Base-by-base conservation (phyloP, 2,113 vertebrate genomes). In the Neotoma lepida region DNA sequence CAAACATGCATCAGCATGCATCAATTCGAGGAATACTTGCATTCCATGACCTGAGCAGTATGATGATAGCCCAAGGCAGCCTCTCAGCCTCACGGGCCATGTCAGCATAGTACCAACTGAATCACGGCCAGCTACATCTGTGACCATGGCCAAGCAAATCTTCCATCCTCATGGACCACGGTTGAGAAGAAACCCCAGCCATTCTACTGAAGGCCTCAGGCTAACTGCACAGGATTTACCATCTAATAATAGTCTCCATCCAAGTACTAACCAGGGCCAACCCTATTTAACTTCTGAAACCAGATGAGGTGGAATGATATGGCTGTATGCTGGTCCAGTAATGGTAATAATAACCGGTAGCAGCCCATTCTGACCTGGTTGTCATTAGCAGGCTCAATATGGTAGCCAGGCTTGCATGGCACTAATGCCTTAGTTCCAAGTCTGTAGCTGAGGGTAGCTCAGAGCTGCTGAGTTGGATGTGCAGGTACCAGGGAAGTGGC, bases 1-100 rank as follows among this genome's bases (percentile, higher is more conserved):
- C 0, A 3, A 28, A 2, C 4, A 8, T n/a, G n/a, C n/a, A n/a
- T 17, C 51, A 15, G 9, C 18, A 4, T 2, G 30, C 7, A 4
- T 39, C 6, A 12, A 18, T 18, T 4, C 49, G 1, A 54, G 61
- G 63, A 6, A 4, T 2, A 5, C 33, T 9, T 41, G 41, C 2
- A 46, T 24, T 15, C 14, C 1, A 39, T 12, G 33, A 78, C 74
- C 49, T 2, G 14, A 49, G 39, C 39, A 17, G 20, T 54, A 2
- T n/a, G 30, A 71, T 68, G 10, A 8, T 14, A 46, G 7, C 13
- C 1, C 3, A 7, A 18, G 4, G 24, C 20, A 9, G 86, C 66
- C 6, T 33, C 9, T 15, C 6, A 0, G 39, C 28, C 13, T 63
- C 26, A 46, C 15, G 13, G 26, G 28, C 30, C 28, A 46, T 22